Evolutionary conservation across 1,140 invertebrate genomes (phyloP).

Genomic region (Nautilus pompilius): DNA sequence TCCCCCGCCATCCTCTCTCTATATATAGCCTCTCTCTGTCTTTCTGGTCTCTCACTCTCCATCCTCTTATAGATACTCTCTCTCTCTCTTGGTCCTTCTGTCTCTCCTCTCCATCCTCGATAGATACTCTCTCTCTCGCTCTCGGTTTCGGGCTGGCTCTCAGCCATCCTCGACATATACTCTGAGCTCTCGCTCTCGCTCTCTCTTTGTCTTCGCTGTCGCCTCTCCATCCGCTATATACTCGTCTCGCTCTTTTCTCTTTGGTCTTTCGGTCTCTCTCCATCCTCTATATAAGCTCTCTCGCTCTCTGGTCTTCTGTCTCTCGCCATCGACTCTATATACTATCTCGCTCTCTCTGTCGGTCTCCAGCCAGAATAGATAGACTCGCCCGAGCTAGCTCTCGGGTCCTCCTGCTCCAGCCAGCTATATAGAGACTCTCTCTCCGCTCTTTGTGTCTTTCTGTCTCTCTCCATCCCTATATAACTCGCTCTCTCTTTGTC

Average conservation of each 20-base stretch:
- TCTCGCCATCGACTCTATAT: not conserved
- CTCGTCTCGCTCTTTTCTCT: not conserved
- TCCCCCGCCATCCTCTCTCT: not conserved
- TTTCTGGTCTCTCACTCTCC: not conserved
- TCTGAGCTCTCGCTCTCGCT: not conserved
- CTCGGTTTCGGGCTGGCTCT: not conserved
- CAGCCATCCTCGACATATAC: not conserved
- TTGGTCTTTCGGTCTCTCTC: not conserved
- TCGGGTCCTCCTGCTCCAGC: no score
- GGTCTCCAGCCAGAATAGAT: not conserved
- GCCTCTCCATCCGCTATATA: not conserved
- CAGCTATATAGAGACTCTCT: not conserved
- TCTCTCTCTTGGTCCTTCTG: slow-evolving; percentile 2
- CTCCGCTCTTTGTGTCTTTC: not conserved
- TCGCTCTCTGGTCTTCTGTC: not conserved
- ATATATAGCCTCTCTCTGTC: not conserved
- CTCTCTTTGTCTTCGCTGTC: not conserved
- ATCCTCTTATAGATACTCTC: not conserved
- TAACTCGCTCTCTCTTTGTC: slow-evolving; percentile 1
- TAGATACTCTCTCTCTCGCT: not conserved
- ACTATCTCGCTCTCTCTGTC: not conserved
- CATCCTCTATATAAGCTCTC: not conserved
- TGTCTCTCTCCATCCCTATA: not conserved
- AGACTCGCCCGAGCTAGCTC: no score
- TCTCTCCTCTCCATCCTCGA: not conserved